Evolutionary conservation across 1,140 invertebrate genomes (phyloP), one percentile per base, ranked within the genome.

Genomic region (Eueides isabella): DNA sequence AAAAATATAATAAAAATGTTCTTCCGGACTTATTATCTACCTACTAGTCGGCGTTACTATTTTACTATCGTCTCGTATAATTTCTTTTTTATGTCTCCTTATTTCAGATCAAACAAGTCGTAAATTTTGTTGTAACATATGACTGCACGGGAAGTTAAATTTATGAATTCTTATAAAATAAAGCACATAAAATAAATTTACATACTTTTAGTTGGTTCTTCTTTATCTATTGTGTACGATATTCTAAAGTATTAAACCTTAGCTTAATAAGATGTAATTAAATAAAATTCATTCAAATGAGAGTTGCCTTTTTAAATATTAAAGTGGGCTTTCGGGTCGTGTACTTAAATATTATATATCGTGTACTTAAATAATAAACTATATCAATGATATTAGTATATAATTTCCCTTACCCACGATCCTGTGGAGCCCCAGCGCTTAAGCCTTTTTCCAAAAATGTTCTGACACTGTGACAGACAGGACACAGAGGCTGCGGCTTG

Each of bases 341-440:
- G 0, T 0, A 23, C 9, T 48, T 48, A 0, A 26, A 55, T 0
- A 14, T 62, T 14, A n/a, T n/a, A 1, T 6, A 29, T 55, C 7
- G 5, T 1, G 0, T 0, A 23, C 9, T 48, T 48, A 0, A 26
- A 55, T 0, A 29, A 30, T 62, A 31, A 63, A 19, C 1, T 63
- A 26, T 26, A 55, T 23, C 11, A 23, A 16, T 19, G n/a, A 26
- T 55, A 26, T 26, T 26, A 1, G 19, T 11, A 55, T 55, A 55
- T 55, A 55, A 23, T 19, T 3, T 12, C 1, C 2, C 93, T 93
- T 94, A 96, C 96, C 96, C 96, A 96, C 72, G 96, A 96, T 86
- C 95, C 96, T 2, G 95, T 95, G 38, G 95, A 96, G 41, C 95
- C 94, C 96, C 96, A 96, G 85, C 96, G 90, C 80, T 95, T 94